Conservation (phyloP, 2,888 invertebrate species). For the Drosophila nr. medialis region DNA sequence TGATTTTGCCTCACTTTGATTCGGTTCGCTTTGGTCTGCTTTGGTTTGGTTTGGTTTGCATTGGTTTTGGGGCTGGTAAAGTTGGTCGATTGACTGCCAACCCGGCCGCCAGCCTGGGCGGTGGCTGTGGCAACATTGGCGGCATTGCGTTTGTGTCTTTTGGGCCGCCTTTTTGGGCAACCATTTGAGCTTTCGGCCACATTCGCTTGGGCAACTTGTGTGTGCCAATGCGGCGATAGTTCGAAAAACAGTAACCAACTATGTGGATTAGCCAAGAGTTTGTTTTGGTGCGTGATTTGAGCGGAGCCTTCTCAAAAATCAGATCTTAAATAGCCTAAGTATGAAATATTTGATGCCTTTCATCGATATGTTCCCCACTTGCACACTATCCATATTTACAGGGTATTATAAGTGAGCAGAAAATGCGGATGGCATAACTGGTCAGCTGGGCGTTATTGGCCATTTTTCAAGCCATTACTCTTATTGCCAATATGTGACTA, state of each 20-base stretch:
- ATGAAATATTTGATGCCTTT: not conserved
- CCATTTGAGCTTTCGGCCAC: slow-evolving; percentile 41
- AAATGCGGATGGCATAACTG: slow-evolving; percentile 14
- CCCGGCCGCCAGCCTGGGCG: slow-evolving; percentile 53
- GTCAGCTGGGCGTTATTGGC: slow-evolving; percentile 45
- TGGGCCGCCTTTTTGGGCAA: slow-evolving; percentile 65
- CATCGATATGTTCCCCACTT: not conserved
- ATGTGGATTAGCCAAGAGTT: slow-evolving; percentile 55
- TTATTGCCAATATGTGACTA: slow-evolving; percentile 39
- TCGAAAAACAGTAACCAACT: slow-evolving; percentile 28
- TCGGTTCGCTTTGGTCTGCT: slow-evolving; percentile 25
- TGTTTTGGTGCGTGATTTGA: slow-evolving; percentile 16
- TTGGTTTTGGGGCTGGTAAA: slow-evolving; percentile 21
- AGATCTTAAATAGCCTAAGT: not conserved
- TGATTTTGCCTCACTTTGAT: slow-evolving; percentile 36
- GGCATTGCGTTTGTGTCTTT: slow-evolving; percentile 73
- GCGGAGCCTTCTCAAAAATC: not conserved
- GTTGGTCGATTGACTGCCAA: slow-evolving; percentile 24
- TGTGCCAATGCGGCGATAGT: slow-evolving; percentile 32
- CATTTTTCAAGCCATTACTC: slow-evolving; percentile 58
- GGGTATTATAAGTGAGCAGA: slow-evolving; percentile 31
- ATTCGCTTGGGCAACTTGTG: slow-evolving; percentile 46
- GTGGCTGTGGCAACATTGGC: slow-evolving; percentile 38
- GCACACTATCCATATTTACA: slow-evolving; percentile 1
- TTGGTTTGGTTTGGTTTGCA: slow-evolving; percentile 31